Evolutionary conservation across 1,140 invertebrate species (phyloP), one percentile per base, ranked within the genome.

Genomic region (Platyura marginata): DNA sequence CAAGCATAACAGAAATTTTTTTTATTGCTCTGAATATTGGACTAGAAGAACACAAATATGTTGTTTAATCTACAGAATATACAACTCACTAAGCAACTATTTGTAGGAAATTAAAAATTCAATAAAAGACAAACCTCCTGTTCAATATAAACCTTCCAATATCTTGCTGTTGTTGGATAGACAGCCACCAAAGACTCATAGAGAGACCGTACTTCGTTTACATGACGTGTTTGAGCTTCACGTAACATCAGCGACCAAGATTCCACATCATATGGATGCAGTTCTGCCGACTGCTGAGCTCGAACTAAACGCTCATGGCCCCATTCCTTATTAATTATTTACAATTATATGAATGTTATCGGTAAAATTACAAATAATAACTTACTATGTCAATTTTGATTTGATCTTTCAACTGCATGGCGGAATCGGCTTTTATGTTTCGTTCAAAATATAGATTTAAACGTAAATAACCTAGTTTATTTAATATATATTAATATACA

Each of bases 91-190:
- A n/a, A n/a, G n/a, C n/a, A n/a, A n/a, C n/a, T n/a, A n/a, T n/a
- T n/a, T n/a, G n/a, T n/a, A n/a, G n/a, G n/a, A n/a, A n/a, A n/a
- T 18, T 35, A 22, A 44, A 23, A 44, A 44, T 20, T 22, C 37
- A 21, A 16, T 5, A 16, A 32, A 9, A 21, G 21, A 47, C 45
- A 56, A 67, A 91, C 86, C 82, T 98, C 95, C 71, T 97, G 92
- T 66, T 98, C 95, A 53, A 99, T 98, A 66, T 96, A 98, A 48
- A 95, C 87, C 67, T 96, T 97, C 95, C 95, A 98, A 63, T 92
- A 99, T 46, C 91, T 74, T 1, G 93, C 95, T 34, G 90, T 86
- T 25, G 90, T 95, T 5, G 93, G 91, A 60, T 98, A 99, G 15
- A 91, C 87, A 13, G 69, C 64, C 1, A 98, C 86, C 2, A 99